Evolutionary conservation across 2,113 vertebrate genomes (phyloP).

Genomic region (Urocolius indicus): DNA sequence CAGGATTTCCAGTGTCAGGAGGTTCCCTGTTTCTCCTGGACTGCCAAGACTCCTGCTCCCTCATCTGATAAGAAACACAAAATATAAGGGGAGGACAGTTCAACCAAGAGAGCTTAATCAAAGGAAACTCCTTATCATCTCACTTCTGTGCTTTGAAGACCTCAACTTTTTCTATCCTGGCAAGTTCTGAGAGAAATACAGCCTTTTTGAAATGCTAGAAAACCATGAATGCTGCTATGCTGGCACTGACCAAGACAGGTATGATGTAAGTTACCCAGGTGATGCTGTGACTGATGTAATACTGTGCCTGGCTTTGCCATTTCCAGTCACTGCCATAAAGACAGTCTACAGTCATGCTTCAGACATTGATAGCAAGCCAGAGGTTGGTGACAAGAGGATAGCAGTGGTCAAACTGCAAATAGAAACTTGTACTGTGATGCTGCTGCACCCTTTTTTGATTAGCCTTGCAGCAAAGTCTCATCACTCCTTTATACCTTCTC

Average conservation of each 20-base stretch:
- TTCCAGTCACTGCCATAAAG: background rate
- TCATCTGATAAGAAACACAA: background rate
- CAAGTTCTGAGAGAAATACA: background rate
- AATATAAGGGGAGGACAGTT: background rate
- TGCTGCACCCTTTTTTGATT: background rate
- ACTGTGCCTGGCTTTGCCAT: background rate
- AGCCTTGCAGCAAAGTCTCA: background rate
- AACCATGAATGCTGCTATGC: background rate
- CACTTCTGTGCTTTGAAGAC: background rate
- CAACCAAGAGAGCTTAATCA: background rate
- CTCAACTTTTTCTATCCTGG: background rate
- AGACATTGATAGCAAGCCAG: background rate
- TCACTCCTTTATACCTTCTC: background rate
- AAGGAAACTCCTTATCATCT: background rate
- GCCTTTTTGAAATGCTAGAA: background rate
- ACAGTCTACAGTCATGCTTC: background rate
- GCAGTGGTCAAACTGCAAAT: background rate
- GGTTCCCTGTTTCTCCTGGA: background rate
- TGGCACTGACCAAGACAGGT: background rate
- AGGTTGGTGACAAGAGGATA: background rate
- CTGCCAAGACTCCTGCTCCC: background rate
- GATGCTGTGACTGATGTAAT: background rate
- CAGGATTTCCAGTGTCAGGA: background rate
- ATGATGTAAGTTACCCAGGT: background rate
- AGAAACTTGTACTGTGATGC: rapidly evolving